phyloP scores from a whole-genome alignment of 2,113 vertebrate genomes.

The Hemicordylus capensis region DNA sequence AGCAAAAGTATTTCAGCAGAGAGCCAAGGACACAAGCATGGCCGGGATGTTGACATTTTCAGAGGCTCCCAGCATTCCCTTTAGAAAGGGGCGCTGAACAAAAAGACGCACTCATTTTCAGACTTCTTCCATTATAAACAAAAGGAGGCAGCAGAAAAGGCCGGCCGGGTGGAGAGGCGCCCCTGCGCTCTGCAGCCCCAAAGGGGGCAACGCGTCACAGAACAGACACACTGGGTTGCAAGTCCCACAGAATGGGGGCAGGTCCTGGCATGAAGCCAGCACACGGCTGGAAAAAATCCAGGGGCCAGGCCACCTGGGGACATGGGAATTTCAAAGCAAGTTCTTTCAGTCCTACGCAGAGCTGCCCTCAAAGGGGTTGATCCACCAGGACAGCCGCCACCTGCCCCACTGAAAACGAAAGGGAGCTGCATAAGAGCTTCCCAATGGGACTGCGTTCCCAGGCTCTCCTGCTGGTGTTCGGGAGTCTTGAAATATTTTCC shows the following conservation, averaged over 20 bases:
- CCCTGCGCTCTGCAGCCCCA: background rate
- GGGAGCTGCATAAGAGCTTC: background rate
- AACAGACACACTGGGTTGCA: background rate
- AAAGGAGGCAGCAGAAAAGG: conserved; percentile 39
- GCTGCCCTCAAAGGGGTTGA: background rate
- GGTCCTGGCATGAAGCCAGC: background rate
- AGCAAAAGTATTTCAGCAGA: conserved; percentile 37
- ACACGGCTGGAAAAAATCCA: background rate
- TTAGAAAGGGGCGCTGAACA: conserved; percentile 2
- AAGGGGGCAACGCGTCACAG: background rate
- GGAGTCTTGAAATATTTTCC: background rate
- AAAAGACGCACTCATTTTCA: conserved; percentile 59
- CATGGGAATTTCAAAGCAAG: background rate
- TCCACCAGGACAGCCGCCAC: background rate
- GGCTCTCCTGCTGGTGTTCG: background rate
- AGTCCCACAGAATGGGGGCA: background rate
- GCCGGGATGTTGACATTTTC: conserved; percentile 3
- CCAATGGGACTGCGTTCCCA: background rate
- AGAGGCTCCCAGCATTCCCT: conserved; percentile 36
- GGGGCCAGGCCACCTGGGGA: background rate
- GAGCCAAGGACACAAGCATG: conserved; percentile 56
- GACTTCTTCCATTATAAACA: conserved; percentile 63
- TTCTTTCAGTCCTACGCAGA: background rate
- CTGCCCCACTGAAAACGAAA: background rate
- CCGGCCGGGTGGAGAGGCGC: background rate